Evolutionary conservation across 2,888 invertebrate genomes (phyloP).

Genomic region (Iselma pallidipennis): DNA sequence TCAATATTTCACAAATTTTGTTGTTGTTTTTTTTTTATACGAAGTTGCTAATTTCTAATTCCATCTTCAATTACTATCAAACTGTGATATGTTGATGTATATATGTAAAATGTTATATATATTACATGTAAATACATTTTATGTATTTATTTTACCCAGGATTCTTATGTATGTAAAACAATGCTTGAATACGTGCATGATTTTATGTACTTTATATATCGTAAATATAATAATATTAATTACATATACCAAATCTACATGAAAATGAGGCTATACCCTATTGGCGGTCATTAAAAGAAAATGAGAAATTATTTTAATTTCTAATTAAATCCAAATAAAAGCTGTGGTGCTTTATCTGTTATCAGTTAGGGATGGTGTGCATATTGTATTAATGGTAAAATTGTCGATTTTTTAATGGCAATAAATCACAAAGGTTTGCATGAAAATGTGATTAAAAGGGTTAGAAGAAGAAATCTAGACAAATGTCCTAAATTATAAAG

Average conservation of each 20-base stretch:
- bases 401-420: not conserved
- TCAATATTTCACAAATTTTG: not conserved
- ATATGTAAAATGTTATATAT: conserved; percentile 8
- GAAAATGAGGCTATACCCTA: conserved; percentile 37
- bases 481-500: too few species aligned
- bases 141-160: conserved; percentile 32
- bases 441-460: too few species aligned
- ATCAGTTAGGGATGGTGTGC: not conserved
- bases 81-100: conserved; percentile 1
- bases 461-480: too few species aligned
- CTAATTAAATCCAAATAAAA: conserved; percentile 7
- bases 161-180: conserved; percentile 44
- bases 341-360: conserved; percentile 33
- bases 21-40: too few species aligned
- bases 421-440: too few species aligned
- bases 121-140: conserved; percentile 5
- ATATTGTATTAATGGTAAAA: not conserved
- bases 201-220: conserved; percentile 32
- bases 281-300: conserved; percentile 32
- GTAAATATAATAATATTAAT: conserved; percentile 1
- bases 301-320: not conserved
- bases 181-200: conserved; percentile 48
- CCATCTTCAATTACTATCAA: not conserved
- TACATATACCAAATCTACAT: not conserved
- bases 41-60: not conserved